Evolutionary conservation across 2,888 invertebrate species (phyloP), one percentile per base, ranked within the genome.

Genomic region (Apotomis betuletana): DNA sequence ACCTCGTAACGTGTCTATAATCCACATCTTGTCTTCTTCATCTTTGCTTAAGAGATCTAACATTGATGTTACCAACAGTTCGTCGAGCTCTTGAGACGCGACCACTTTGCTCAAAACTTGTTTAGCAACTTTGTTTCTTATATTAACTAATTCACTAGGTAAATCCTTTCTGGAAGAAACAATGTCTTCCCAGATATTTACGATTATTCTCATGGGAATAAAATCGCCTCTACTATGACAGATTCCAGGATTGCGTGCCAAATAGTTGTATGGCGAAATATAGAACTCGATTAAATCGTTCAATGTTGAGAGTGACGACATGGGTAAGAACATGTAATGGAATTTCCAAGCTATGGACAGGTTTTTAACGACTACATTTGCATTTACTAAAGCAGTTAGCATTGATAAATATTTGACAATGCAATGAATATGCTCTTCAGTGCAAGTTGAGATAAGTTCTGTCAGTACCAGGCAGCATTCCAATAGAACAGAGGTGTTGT

Each of bases 261-360:
- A 55, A 68, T 68, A 64, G 38, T 74, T 74, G 52, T 77, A 73
- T 8, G 70, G 76, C 46, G 78, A 70, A 62, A 75, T 75, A 10
- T 87, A 87, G 68, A 86, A 87, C 73, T 85, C 78, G 64, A 92
- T 89, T 73, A 91, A 84, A 76, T 89, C 87, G 77, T 91, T 90
- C 67, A 89, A 81, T 58, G 87, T 85, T 57, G 83, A 85, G 65
- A 85, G 83, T 64, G 91, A 89, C 1, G 90, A 87, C 83, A 92
- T 88, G 0, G 91, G 89, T 74, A 93, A 81, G 82, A 86, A 91
- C 77, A 93, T 85, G 68, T 93, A 93, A 74, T 91, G 89, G 75
- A 91, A 93, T 77, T 92, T 93, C 92, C 92, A 93, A 61, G 85
- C 87, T 12, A 89, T 81, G 51, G 91, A 86, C 64, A 92, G 80